Evolutionary conservation across 2,113 vertebrate genomes (phyloP), one percentile per base, ranked within the genome.

Genomic region (Cariama cristata): DNA sequence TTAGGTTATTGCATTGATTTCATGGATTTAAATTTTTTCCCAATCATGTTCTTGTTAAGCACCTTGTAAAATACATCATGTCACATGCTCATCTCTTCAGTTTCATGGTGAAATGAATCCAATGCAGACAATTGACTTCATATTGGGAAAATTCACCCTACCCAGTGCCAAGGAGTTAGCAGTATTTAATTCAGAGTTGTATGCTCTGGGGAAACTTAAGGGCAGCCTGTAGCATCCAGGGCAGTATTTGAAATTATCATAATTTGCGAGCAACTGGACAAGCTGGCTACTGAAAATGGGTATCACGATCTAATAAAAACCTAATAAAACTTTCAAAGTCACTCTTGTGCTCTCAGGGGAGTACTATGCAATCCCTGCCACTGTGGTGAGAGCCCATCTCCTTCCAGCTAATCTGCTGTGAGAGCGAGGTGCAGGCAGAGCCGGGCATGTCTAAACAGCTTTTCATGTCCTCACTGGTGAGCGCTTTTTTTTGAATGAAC

Each of bases 1-100:
- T 98, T 95, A 93, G 94, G 90, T 97, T 97, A 97, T 98, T 53
- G n/a, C 92, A 98, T 98, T 88, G 97, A 98, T 98, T 97, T 88
- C 69, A 98, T 97, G 97, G 97, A 98, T 98, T 97, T 63, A 92
- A 96, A 67, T 95, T 90, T 91, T 91, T 91, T 64, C 86, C 94
- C 91, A 93, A 97, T 97, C 96, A 94, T 76, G 89, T 84, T 96
- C 96, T 94, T 97, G 97, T 97, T 97, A 97, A 96, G 85, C 80
- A 89, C 89, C 71, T 97, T 97, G 97, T 97, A 90, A 97, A 96
- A 97, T 95, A 79, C 93, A 86, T 96, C 80, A 58, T 71, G 94
- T 56, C 93, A 86, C 74, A 50, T 22, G 73, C n/a, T 96, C 44
- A 11, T 93, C 84, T 82, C 74, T 52, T 91, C 86, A 18, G 64